A percentile compares a stretch with the other conserved stretches of the same genome.
phyloP scores from a whole-genome alignment of 1,140 invertebrate species.

The Euglossa dilemma region DNA sequence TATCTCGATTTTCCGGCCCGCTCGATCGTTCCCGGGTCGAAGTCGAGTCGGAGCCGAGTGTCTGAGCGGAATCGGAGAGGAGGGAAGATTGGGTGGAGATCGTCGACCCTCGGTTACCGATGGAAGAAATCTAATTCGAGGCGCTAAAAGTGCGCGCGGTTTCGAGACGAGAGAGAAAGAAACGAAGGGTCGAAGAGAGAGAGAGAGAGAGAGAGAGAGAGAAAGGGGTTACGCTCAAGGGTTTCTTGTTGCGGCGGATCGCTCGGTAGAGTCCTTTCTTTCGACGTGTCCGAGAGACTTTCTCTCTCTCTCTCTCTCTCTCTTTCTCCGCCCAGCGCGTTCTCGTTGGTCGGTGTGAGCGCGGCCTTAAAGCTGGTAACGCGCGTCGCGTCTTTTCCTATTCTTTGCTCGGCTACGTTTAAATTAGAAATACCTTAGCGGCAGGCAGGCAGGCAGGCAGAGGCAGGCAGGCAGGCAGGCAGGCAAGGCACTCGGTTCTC shows the following conservation, averaged over 20 bases:
- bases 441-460: slow-evolving; percentile 8
- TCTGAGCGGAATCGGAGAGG: no score
- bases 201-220: slow-evolving; percentile 4
- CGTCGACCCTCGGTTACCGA: not conserved
- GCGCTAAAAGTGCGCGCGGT: not conserved
- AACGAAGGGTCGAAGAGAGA: not conserved
- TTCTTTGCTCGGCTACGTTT: slow-evolving; percentile 56
- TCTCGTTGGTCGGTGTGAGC: slow-evolving; percentile 37
- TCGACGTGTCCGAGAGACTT: not conserved
- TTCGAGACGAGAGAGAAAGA: not conserved
- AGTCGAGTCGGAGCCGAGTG: not conserved
- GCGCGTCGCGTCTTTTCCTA: slow-evolving; percentile 51
- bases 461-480: no score
- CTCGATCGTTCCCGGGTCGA: no score
- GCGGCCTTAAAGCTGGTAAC: slow-evolving; percentile 59
- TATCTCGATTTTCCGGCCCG: no score
- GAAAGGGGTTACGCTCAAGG: slow-evolving; percentile 14
- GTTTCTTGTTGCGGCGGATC: slow-evolving; percentile 52
- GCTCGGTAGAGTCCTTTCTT: slow-evolving; percentile 13
- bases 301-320: no score
- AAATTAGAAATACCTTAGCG: slow-evolving; percentile 67
- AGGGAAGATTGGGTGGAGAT: not conserved
- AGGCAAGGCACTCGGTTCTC: no score
- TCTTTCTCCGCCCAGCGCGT: slow-evolving; percentile 26
- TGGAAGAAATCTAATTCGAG: not conserved